Base-by-base conservation (phyloP, 2,888 invertebrate species). In the Venusia cambrica region DNA sequence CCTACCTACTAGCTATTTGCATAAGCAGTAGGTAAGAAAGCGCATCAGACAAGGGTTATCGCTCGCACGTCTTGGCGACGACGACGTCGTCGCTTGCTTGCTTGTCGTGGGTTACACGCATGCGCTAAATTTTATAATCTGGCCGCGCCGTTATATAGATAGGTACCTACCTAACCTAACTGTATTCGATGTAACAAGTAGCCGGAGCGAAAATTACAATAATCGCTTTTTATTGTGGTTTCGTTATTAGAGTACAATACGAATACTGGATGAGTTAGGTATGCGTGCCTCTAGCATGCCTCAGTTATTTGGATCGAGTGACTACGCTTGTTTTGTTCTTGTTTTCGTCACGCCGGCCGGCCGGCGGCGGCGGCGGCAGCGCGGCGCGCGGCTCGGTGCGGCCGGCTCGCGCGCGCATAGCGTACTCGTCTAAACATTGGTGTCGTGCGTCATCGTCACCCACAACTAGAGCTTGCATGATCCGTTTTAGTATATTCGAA, bases 91-190 rank as follows among this genome's bases (percentile, higher is more conserved):
- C n/a, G n/a, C n/a, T n/a, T n/a, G n/a, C n/a, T 22, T n/a, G 34
- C 22, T 48, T 42, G 37, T 39, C 51, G 50, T 40, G 41, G 45
- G 44, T 45, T 38, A 42, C 52, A 63, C 59, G 63, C 58, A 59
- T 60, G 60, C 52, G 53, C 62, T 57, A 58, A 57, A 64, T 62
- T 56, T 55, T 54, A 54, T 49, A 61, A 68, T 55, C 64, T 55
- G 57, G 57, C 44, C 54, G 50, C 47, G 62, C 68, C 68, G 70
- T 71, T 71, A 73, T 32, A 19, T n/a, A n/a, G n/a, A n/a, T n/a
- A n/a, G n/a, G n/a, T n/a, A n/a, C n/a, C 38, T 44, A 31, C 48
- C 48, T 56, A 52, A n/a, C n/a, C n/a, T 52, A 53, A 59, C 56
- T 55, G 51, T 46, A 53, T 44, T 46, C 41, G 44, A 45, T 55